Evolutionary conservation across 2,888 invertebrate genomes (phyloP).

Genomic region (Didymodactylos carnosus): DNA sequence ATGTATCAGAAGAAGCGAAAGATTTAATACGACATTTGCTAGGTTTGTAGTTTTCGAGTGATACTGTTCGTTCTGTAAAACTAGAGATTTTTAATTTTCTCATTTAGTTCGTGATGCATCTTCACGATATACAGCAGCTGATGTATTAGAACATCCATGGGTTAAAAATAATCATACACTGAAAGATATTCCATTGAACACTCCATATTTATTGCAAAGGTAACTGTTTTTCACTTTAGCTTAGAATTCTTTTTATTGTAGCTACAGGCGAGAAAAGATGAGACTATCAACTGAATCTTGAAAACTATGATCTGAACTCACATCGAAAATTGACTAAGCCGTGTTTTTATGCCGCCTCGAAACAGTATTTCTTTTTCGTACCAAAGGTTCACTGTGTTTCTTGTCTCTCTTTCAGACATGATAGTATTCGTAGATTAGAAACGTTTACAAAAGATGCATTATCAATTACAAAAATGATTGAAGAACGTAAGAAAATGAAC

Average conservation of each 20-base stretch:
- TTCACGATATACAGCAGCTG: slow-evolving; percentile 62
- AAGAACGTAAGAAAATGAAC: neutral
- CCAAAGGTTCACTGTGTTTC: too few relatives aligned
- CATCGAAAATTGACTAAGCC: too few relatives aligned
- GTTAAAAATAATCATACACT: neutral
- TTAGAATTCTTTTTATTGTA: too few relatives aligned
- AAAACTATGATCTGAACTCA: too few relatives aligned
- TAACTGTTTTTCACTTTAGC: neutral
- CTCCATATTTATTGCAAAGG: neutral
- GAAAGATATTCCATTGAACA: neutral
- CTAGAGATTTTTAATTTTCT: too few relatives aligned
- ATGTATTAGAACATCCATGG: slow-evolving; percentile 63
- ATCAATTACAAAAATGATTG: neutral
- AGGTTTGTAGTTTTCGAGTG: too few relatives aligned
- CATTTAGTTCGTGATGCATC: slow-evolving; percentile 70
- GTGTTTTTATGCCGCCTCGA: too few relatives aligned
- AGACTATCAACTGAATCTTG: too few relatives aligned
- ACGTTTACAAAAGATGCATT: neutral
- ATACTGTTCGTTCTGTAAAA: too few relatives aligned
- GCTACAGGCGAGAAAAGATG: too few relatives aligned
- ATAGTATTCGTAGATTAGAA: neutral
- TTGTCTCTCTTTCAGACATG: neutral
- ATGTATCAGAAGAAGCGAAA: slow-evolving; percentile 71
- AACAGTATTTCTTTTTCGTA: too few relatives aligned
- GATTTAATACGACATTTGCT: slow-evolving; percentile 67